Evolutionary conservation across 2,888 invertebrate genomes (phyloP), one percentile per base, ranked within the genome.

Genomic region (Tinea trinotella): DNA sequence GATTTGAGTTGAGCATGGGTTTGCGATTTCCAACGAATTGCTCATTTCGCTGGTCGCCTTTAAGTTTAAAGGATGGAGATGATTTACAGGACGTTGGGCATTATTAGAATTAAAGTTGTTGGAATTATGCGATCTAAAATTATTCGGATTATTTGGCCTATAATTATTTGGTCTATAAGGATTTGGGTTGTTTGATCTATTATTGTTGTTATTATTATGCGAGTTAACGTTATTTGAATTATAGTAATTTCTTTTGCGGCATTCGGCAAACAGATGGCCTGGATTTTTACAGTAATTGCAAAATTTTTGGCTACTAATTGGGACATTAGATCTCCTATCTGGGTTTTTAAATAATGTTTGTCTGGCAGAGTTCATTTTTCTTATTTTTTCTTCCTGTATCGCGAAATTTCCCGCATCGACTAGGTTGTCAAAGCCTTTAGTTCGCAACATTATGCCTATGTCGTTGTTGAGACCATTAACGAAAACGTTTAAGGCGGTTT

Each of bases 341-440:
- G 34, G 30, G 18, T 7, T 36, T 9, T n/a, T 55, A 48, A 17
- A 58, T 2, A 55, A n/a, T 0, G 15, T 3, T 19, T 60, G 59
- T 13, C 60, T 55, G 1, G 59, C 58, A 1, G 6, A 10, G 10
- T 62, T 61, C 61, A 62, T 61, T 0, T 54, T 53, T 1, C 58
- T 40, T 5, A 58, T 59, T 54, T 65, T 62, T 4, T 64, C 62
- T 46, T 64, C 63, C 12, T 62, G 62, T 1, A 62, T 59, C 0
- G 61, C 63, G 35, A 63, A 61, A 1, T 56, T 54, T 0, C 61
- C 60, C 54, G 62, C 64, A 7, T 62, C 63, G 0, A 52, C 19
- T 0, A n/a, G n/a, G n/a, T n/a, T n/a, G n/a, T n/a, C n/a, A n/a
- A n/a, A n/a, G n/a, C n/a, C n/a, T n/a, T n/a, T n/a, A n/a, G n/a